These are phyloP conservation scores for Engystomops pustulosus DNA, from an alignment of 2,113 vertebrate genomes.

Conservation along the genomic window DNA sequence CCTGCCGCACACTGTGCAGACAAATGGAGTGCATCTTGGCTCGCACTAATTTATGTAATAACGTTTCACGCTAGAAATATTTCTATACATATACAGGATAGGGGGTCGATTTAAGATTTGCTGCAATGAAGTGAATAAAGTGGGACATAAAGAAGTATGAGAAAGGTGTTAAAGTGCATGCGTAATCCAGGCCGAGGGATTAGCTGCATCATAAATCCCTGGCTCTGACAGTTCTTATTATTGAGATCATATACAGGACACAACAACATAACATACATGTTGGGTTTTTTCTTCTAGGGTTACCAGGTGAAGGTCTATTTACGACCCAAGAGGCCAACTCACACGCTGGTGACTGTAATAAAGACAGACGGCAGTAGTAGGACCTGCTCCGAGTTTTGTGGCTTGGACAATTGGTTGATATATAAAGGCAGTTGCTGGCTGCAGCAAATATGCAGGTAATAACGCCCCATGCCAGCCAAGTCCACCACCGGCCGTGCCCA, in stretches of 20 bases:
- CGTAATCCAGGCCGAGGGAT: conserved; percentile 4
- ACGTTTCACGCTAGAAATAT: background rate
- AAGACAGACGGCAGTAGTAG: too few species aligned
- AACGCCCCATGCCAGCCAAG: too few species aligned
- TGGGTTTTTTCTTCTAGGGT: too few species aligned
- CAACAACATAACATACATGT: too few species aligned
- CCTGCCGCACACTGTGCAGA: background rate
- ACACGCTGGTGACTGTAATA: too few species aligned
- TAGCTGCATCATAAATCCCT: background rate
- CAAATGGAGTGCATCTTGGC: background rate
- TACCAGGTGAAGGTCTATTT: too few species aligned
- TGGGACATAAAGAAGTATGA: background rate
- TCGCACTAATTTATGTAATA: background rate
- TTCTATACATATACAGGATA: background rate
- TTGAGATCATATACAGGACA: background rate
- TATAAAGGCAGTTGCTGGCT: too few species aligned
- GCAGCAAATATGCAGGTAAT: too few species aligned
- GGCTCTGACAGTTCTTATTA: background rate
- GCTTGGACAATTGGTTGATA: too few species aligned
- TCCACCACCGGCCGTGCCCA: too few species aligned
- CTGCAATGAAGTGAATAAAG: background rate
- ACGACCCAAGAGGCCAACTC: too few species aligned
- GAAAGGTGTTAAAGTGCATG: background rate
- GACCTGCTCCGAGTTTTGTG: too few species aligned
- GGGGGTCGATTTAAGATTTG: background rate